Conservation (phyloP, 1,140 invertebrate species). For the Argopecten irradians region DNA sequence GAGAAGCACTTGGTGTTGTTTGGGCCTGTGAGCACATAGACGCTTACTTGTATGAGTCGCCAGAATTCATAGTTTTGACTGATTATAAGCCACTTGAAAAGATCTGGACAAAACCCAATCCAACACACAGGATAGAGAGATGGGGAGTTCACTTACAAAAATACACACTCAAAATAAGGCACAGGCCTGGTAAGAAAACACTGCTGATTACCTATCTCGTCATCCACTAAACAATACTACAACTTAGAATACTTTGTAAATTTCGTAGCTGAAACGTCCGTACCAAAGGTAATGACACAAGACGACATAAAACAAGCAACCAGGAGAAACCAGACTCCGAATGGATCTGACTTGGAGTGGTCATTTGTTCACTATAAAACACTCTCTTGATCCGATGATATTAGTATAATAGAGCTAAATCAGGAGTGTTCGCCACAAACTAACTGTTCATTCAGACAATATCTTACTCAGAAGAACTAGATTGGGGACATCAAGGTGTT, state of each 20-base stretch:
- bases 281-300: constrained; percentile 43
- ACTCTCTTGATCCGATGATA: neutral
- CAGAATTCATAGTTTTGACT: too few species aligned
- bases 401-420: constrained; percentile 34
- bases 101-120: too few species aligned
- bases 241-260: constrained; percentile 42
- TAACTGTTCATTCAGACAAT: constrained; percentile 31
- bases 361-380: neutral
- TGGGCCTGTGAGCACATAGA: too few species aligned
- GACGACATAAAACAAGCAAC: constrained; percentile 48
- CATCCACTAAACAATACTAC: constrained; percentile 32
- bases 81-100: too few species aligned
- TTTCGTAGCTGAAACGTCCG: constrained; percentile 35
- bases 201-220: constrained; percentile 49
- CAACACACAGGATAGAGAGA: too few species aligned
- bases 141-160: constrained; percentile 45
- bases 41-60: too few species aligned
- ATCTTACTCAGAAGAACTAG: constrained; percentile 33
- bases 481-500: too few species aligned
- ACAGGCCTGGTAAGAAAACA: constrained; percentile 43
- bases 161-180: constrained; percentile 43
- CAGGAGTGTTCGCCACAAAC: constrained; percentile 26
- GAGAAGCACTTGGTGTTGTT: too few species aligned
- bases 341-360: constrained; percentile 4
- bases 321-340: constrained; percentile 37